A percentile compares a stretch with the other conserved stretches of the same genome.
Conservation (phyloP, 2,113 vertebrate genomes). For the Pica pica region DNA sequence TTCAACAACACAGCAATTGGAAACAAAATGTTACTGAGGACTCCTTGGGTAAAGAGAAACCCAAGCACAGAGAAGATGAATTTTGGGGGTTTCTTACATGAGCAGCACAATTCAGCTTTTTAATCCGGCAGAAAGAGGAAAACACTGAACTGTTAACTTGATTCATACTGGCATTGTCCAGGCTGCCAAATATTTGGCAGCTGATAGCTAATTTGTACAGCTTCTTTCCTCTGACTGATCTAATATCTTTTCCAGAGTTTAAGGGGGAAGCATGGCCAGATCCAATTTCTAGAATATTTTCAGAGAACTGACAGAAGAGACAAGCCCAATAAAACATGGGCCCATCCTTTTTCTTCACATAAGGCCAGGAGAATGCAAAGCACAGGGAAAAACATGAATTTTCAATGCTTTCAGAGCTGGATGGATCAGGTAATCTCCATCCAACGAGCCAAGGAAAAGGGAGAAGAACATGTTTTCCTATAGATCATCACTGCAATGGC, state of each 20-base stretch:
- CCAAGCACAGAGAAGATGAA: not conserved
- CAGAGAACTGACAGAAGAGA: not conserved
- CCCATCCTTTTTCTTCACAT: not conserved
- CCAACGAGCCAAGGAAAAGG: not conserved
- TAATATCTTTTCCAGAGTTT: not conserved
- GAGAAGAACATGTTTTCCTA: not conserved
- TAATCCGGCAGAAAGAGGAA: not conserved
- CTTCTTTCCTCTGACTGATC: not conserved
- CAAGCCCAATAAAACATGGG: not conserved
- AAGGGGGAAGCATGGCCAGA: not conserved
- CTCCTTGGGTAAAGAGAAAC: not conserved
- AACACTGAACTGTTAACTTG: not conserved
- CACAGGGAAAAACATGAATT: not conserved
- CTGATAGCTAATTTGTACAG: conserved; percentile 1
- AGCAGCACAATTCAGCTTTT: not conserved
- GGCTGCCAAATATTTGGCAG: not conserved
- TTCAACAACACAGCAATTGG: not conserved
- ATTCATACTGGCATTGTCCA: not conserved
- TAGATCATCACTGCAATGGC: not conserved
- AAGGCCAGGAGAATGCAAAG: not conserved
- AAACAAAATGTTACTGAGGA: not conserved
- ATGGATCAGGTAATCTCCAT: not conserved
- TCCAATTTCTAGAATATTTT: not conserved
- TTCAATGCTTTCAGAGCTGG: not conserved
- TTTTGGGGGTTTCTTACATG: not conserved